These are phyloP conservation scores for Drosophila leonis DNA, from an alignment of 2,888 invertebrate species.

Conservation along the genomic window DNA sequence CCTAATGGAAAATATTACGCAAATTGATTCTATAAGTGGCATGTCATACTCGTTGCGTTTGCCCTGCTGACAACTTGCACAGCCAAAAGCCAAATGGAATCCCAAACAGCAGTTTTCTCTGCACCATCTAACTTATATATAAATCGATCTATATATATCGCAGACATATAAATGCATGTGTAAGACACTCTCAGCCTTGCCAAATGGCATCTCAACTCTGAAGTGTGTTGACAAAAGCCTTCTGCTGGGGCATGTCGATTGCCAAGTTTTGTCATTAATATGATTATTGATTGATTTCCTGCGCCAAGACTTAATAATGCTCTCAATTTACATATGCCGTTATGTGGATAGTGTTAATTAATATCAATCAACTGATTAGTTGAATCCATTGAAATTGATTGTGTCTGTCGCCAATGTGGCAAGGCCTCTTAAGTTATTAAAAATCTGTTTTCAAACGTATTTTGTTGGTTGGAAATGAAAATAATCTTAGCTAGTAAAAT, in stretches of 20 bases:
- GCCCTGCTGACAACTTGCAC: conserved; percentile 47
- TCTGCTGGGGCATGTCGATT: conserved; percentile 38
- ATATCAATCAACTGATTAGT: conserved; percentile 71
- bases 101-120: conserved; percentile 22
- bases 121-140: not conserved
- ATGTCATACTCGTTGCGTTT: conserved; percentile 48
- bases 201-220: conserved; percentile 34
- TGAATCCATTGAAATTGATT: conserved; percentile 2
- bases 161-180: not conserved
- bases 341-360: conserved; percentile 51
- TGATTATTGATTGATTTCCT: conserved; percentile 65
- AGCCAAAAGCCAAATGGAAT: conserved; percentile 37
- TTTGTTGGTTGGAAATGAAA: not conserved
- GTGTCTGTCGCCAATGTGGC: not conserved
- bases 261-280: conserved; percentile 60
- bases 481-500: not conserved
- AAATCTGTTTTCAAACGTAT: not conserved
- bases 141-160: not conserved
- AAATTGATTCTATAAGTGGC: conserved; percentile 64
- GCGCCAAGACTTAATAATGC: conserved; percentile 33
- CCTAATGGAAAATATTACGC: conserved; percentile 66
- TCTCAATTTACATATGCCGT: conserved; percentile 30
- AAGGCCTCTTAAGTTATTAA: not conserved
- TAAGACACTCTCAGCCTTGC: conserved; percentile 23
- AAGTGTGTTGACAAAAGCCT: conserved; percentile 55